A percentile compares a stretch with the other conserved stretches of the same genome.
These are phyloP conservation scores for Alviniconcha marisindica DNA, from an alignment of 1,140 invertebrate species.

Conservation along the genomic window DNA sequence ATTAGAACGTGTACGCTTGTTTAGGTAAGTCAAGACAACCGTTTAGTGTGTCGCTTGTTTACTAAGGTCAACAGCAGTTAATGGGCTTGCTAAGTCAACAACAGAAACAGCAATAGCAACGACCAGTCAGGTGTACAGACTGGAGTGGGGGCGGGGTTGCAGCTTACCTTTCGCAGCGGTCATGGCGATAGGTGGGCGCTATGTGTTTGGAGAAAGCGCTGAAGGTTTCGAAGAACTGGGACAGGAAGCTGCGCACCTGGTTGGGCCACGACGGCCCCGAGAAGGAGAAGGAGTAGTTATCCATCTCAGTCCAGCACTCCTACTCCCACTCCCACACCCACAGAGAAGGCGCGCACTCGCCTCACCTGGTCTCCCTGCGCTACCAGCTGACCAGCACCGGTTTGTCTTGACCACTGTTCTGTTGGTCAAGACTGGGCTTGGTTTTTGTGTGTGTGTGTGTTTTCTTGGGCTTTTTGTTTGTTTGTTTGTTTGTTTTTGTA, in stretches of 20 bases:
- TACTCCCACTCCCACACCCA: neutral
- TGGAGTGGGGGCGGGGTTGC: neutral
- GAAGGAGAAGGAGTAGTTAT: slow-evolving; percentile 65
- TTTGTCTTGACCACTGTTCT: neutral
- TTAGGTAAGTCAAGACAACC: no score
- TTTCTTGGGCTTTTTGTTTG: no score
- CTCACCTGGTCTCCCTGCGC: neutral
- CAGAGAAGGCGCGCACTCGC: no score
- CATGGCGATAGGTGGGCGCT: slow-evolving; percentile 96
- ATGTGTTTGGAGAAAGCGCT: slow-evolving; percentile 97
- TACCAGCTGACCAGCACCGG: neutral
- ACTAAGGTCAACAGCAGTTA: no score
- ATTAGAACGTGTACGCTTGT: no score
- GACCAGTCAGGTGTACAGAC: neutral
- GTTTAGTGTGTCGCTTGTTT: no score
- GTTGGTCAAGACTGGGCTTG: neutral
- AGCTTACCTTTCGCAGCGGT: slow-evolving; percentile 92
- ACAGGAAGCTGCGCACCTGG: slow-evolving; percentile 73
- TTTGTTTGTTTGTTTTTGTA: no score
- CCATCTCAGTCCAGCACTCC: slow-evolving; percentile 40
- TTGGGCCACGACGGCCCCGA: slow-evolving; percentile 62
- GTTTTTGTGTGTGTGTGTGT: neutral
- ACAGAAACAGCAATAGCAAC: no score
- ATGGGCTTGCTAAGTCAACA: no score
- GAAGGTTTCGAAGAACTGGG: slow-evolving; percentile 95